Conservation (phyloP, 2,888 invertebrate genomes). For the Adineta ricciae region DNA sequence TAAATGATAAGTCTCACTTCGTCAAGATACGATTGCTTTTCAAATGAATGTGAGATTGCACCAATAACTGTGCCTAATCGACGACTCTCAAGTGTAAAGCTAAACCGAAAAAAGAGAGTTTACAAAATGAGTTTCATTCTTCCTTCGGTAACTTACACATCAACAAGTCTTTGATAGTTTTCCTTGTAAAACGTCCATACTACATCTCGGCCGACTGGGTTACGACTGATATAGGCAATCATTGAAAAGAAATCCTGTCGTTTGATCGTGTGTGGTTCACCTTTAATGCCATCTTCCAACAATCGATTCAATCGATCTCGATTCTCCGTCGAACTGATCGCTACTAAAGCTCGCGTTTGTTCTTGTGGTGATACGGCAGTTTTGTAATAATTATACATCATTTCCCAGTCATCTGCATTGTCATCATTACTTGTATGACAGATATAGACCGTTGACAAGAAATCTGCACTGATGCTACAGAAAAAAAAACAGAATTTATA, state of each 20-base stretch:
- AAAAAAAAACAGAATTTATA: not conserved
- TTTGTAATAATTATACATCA: conserved; percentile 26
- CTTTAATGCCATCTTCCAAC: not conserved
- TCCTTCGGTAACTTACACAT: not conserved
- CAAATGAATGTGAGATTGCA: not conserved
- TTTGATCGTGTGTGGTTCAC: not conserved
- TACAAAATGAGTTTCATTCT: not conserved
- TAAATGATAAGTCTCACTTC: not conserved
- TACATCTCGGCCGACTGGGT: not conserved
- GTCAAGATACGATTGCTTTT: not conserved
- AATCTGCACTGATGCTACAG: conserved; percentile 24
- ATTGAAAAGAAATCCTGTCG: not conserved
- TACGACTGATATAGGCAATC: not conserved
- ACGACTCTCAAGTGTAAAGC: not conserved
- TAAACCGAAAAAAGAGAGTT: not conserved
- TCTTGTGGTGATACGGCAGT: conserved; percentile 29
- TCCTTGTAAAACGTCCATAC: not conserved
- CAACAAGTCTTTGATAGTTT: conserved; percentile 1
- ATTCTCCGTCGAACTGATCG: conserved; percentile 17
- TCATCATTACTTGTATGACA: conserved; percentile 28
- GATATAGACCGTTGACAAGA: conserved; percentile 14
- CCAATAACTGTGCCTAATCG: not conserved
- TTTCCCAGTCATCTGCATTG: conserved; percentile 24
- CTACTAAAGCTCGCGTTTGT: conserved; percentile 21
- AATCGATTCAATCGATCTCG: not conserved